Conservation (phyloP, 1,140 invertebrate species). For the Bombus pascuorum region DNA sequence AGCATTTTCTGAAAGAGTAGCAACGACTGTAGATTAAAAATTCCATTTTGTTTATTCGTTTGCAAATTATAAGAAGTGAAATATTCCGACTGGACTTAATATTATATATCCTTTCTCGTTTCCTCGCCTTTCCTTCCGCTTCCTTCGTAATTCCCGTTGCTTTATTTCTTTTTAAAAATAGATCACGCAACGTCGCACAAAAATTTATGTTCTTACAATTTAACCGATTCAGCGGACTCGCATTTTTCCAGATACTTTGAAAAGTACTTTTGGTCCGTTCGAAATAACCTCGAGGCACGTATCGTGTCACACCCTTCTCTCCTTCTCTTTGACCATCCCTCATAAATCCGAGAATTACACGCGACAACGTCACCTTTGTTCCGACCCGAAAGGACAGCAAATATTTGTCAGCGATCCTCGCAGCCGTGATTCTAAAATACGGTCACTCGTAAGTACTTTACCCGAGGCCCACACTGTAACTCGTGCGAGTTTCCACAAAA, state of each 20-base stretch:
- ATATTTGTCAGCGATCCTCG: constrained; percentile 65
- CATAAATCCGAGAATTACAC: constrained; percentile 72
- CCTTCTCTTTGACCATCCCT: constrained; percentile 47
- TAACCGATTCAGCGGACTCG: neutral
- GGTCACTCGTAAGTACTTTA: neutral
- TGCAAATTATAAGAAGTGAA: neutral
- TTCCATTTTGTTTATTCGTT: neutral
- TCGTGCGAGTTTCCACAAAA: no score
- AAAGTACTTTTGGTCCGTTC: neutral
- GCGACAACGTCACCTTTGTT: constrained; percentile 18
- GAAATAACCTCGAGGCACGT: neutral
- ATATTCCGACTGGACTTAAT: neutral
- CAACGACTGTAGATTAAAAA: neutral
- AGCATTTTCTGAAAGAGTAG: neutral
- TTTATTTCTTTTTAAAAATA: neutral
- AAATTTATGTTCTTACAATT: neutral
- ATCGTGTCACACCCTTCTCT: constrained; percentile 33
- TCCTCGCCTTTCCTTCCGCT: rapidly evolving
- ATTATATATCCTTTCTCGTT: neutral
- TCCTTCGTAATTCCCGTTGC: no score
- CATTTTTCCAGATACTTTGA: neutral
- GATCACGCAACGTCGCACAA: neutral
- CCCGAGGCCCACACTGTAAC: no score
- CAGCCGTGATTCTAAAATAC: constrained; percentile 61
- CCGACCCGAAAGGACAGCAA: constrained; percentile 49